These are phyloP conservation scores for Pseudocheirus occidentalis DNA, from an alignment of 2,797 vertebrate species.

Conservation along the genomic window DNA sequence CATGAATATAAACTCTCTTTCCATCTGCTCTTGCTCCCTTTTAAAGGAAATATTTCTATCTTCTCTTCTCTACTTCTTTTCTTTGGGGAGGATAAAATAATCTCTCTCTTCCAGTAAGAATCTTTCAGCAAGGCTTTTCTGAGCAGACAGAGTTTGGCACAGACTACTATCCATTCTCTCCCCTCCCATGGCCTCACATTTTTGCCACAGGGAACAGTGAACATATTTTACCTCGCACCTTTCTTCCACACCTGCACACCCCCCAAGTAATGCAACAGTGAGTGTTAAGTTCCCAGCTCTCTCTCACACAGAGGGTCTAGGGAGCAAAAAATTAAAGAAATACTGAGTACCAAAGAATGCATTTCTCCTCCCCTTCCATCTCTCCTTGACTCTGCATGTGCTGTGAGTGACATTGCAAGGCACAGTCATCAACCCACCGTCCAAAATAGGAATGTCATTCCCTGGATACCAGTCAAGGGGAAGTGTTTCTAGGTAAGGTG, in stretches of 20 bases:
- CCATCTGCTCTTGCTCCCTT: constrained; percentile 79
- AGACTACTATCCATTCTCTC: constrained; percentile 42
- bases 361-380: not conserved
- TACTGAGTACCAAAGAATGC: not conserved
- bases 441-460: not conserved
- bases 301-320: not conserved
- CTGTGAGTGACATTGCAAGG: not conserved
- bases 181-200: constrained; percentile 48
- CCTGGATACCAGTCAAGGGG: not conserved
- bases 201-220: constrained; percentile 41
- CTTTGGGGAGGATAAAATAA: constrained; percentile 65
- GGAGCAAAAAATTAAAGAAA: constrained; percentile 4
- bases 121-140: constrained; percentile 60
- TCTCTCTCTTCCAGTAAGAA: constrained; percentile 67
- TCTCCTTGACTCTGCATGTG: not conserved
- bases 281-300: not conserved
- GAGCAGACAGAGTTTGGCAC: constrained; percentile 70
- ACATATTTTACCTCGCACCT: constrained; percentile 13
- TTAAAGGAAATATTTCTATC: constrained; percentile 76
- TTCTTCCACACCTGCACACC: not conserved
- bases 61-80: constrained; percentile 69
- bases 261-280: constrained; percentile 12
- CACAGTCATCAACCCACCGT: not conserved
- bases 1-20: constrained; percentile 79
- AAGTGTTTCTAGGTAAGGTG: not conserved